Conservation (phyloP, 1,140 invertebrate species). For the Solenopsis invicta region DNA sequence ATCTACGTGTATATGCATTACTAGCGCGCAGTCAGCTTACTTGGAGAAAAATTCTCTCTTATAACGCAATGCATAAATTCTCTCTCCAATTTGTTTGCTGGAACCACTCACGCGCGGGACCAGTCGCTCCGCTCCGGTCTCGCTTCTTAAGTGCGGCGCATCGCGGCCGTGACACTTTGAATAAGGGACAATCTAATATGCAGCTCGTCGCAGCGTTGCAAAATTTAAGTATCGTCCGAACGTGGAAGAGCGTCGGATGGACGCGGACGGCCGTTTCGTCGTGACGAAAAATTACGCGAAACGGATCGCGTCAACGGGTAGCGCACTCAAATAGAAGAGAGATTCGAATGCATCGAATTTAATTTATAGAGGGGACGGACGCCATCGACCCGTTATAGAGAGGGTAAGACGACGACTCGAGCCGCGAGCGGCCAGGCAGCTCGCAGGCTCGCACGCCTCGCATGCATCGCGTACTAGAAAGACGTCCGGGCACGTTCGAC, state of each 20-base stretch:
- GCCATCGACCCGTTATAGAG: constrained; percentile 47
- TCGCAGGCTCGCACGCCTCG: not conserved
- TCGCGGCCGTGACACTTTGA: constrained; percentile 85
- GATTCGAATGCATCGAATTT: constrained; percentile 44
- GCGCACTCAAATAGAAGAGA: not conserved
- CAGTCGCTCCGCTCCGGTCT: constrained; percentile 11
- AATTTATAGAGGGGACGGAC: constrained; percentile 55
- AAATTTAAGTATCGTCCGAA: constrained; percentile 80
- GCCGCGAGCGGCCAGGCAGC: not conserved
- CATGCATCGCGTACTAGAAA: constrained; percentile 17
- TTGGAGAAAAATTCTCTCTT: constrained; percentile 21
- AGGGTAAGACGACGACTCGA: constrained; percentile 32
- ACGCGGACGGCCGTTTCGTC: constrained; percentile 15
- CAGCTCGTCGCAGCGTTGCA: constrained; percentile 82
- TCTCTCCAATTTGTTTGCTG: constrained; percentile 38
- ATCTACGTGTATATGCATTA: not conserved
- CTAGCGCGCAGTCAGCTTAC: not conserved
- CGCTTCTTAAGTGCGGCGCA: constrained; percentile 45
- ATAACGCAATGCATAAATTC: constrained; percentile 29
- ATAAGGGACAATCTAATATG: constrained; percentile 85
- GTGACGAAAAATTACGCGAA: constrained; percentile 47
- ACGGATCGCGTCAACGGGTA: constrained; percentile 17
- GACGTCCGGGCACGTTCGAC: constrained; percentile 65
- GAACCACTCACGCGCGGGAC: constrained; percentile 9
- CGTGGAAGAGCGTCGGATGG: constrained; percentile 12